phyloP scores from a whole-genome alignment of 1,140 invertebrate species.

The Callitettix versicolor region DNA sequence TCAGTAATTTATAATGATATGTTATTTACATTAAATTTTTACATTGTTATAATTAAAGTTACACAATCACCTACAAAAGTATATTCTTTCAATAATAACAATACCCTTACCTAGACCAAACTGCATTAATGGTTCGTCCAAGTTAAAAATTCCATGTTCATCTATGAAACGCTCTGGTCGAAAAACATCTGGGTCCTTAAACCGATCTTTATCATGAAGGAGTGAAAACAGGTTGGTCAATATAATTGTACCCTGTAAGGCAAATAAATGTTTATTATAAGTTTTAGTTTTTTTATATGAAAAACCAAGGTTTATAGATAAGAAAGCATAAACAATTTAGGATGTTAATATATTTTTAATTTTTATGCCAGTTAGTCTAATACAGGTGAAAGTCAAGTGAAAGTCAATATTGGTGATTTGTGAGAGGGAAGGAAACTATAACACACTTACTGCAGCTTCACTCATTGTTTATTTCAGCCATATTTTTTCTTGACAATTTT shows the following conservation, averaged over 20 bases:
- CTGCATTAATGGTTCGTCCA: constrained; percentile 43
- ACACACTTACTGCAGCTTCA: too few species aligned
- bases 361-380: too few species aligned
- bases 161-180: constrained; percentile 58
- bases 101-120: constrained; percentile 53
- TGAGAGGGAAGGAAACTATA: not conserved
- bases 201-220: constrained; percentile 48
- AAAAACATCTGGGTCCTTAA: constrained; percentile 55
- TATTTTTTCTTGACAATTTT: too few species aligned
- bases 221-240: constrained; percentile 52
- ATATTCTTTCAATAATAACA: constrained; percentile 6
- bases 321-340: not conserved
- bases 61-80: too few species aligned
- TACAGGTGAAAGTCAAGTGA: not conserved
- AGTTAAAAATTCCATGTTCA: constrained; percentile 35
- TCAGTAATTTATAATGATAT: too few species aligned
- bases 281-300: not conserved
- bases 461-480: too few species aligned
- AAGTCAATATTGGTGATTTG: not conserved
- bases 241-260: constrained; percentile 41
- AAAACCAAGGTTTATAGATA: too few species aligned
- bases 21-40: too few species aligned
- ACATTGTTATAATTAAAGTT: not conserved
- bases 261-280: constrained; percentile 3
- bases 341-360: not conserved